These are phyloP conservation scores for Chironomus riparius DNA, from an alignment of 2,888 invertebrate genomes.

Conservation along the genomic window DNA sequence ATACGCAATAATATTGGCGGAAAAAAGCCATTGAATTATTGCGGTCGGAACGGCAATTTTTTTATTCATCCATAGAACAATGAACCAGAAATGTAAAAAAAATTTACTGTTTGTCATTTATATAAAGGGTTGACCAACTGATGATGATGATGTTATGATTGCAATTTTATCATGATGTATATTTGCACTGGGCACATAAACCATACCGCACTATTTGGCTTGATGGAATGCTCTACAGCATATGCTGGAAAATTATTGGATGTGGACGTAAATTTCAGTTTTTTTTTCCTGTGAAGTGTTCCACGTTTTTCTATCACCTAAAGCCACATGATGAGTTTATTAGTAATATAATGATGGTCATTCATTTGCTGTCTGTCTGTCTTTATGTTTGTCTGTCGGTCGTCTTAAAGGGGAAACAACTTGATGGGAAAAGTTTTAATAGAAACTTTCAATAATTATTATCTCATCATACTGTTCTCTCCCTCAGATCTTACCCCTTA, in stretches of 20 bases:
- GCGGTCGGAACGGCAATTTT: neutral
- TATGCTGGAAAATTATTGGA: neutral
- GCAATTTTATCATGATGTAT: slow-evolving; percentile 16
- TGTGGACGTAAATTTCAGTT: neutral
- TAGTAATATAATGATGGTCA: no score
- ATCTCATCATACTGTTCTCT: no score
- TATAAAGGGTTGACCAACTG: slow-evolving; percentile 8
- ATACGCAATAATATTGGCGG: neutral
- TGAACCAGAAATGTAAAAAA: neutral
- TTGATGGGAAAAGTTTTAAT: no score
- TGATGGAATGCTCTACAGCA: neutral
- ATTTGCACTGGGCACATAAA: slow-evolving; percentile 3
- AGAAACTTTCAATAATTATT: no score
- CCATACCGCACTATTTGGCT: neutral
- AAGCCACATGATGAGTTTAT: no score
- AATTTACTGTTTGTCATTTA: neutral
- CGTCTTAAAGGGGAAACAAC: no score
- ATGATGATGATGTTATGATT: slow-evolving; percentile 21
- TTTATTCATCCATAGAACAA: neutral
- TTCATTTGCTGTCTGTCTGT: no score
- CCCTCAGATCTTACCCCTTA: no score
- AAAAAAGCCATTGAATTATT: slow-evolving; percentile 6
- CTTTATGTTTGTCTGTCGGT: no score
- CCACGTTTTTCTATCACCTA: no score
- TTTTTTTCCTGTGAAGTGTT: no score